A percentile compares a stretch with the other conserved stretches of the same genome.
Conservation (phyloP, 2,797 vertebrate genomes). For the Stomatorhinus walkeri region DNA sequence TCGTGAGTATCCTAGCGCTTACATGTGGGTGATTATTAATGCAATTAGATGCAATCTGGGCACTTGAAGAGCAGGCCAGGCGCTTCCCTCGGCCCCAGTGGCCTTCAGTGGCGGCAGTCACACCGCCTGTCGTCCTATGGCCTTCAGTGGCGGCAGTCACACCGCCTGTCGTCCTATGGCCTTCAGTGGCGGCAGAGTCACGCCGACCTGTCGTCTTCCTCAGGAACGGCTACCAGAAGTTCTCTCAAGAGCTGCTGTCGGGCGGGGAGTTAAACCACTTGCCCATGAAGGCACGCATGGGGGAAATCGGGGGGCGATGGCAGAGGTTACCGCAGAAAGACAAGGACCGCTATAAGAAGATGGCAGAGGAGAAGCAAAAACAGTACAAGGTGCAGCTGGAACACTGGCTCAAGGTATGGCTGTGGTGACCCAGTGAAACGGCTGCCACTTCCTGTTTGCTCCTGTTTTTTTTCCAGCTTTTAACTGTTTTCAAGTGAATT, state of each 20-base stretch:
- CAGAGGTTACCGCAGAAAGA: conserved; percentile 81
- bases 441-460: not conserved
- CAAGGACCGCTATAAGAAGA: conserved; percentile 92
- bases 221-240: conserved; percentile 98
- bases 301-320: conserved; percentile 94
- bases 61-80: not conserved
- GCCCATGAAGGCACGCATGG: conserved; percentile 90
- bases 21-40: not conserved
- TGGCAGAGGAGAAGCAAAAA: conserved; percentile 91
- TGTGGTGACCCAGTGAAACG: not conserved
- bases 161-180: not conserved
- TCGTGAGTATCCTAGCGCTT: conserved; percentile 70
- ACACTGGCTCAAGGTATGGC: conserved; percentile 82
- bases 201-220: not conserved
- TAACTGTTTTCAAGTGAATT: not conserved
- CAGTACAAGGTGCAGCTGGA: conserved; percentile 88
- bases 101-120: too few species aligned
- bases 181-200: not conserved
- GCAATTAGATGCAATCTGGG: not conserved
- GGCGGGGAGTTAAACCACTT: conserved; percentile 94
- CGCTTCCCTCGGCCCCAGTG: not conserved
- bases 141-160: not conserved
- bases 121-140: too few species aligned
- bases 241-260: conserved; percentile 96
- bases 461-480: not conserved